phyloP scores from a whole-genome alignment of 2,113 vertebrate species.

The Egretta garzetta region DNA sequence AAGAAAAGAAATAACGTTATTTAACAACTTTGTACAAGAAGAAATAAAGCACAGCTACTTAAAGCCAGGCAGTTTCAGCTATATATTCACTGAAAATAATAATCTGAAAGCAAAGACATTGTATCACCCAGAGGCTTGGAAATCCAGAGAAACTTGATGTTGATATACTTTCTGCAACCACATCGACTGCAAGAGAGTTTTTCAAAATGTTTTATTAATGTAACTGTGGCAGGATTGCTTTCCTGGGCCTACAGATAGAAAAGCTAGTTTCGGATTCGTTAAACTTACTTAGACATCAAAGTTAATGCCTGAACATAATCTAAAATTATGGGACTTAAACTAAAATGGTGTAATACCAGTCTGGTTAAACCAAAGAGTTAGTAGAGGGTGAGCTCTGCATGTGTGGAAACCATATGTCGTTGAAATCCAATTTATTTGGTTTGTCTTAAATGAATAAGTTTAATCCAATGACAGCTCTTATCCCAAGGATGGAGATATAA shows the following conservation, averaged over 20 bases:
- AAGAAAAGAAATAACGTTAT: neutral
- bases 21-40: neutral
- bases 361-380: neutral
- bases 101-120: neutral
- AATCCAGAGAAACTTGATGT: neutral
- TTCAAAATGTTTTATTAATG: neutral
- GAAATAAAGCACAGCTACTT: neutral
- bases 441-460: neutral
- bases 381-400: neutral
- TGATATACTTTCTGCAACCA: fast-evolving
- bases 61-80: neutral
- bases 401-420: neutral
- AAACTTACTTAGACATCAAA: neutral
- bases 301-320: neutral
- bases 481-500: neutral
- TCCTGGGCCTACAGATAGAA: neutral
- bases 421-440: neutral
- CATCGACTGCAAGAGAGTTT: neutral
- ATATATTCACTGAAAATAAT: neutral
- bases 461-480: neutral
- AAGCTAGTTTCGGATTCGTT: neutral
- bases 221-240: neutral
- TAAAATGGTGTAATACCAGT: neutral
- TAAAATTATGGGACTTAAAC: neutral
- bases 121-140: neutral